Evolutionary conservation across 2,888 invertebrate species (phyloP), one percentile per base, ranked within the genome.

Genomic region (Liposcelis brunnea): DNA sequence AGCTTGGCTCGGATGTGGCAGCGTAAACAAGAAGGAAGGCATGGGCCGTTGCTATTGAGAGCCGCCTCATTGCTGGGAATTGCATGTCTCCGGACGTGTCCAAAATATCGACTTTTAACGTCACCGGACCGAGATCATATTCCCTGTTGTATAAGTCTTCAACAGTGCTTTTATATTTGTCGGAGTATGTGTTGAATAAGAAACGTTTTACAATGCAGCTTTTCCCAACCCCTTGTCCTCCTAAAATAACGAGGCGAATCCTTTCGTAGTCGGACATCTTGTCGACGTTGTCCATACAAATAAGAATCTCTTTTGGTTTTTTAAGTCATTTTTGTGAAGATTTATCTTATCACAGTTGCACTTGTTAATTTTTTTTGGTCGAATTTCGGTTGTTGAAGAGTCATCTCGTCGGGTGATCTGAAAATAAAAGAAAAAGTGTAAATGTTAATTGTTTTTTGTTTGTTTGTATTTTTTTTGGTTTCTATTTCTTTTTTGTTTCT

Each of bases 21-120:
- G 82, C 77, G 62, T 87, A 90, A 15, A 90, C 87, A 48, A 90
- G 68, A 46, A 90, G 72, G 60, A 90, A 89, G 45, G 87, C 89
- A 61, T 86, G 82, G 32, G 87, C 87, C 2, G 82, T 86, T 33
- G 85, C 80, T 55, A 90, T 85, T 56, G 83, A 83, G 50, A 90
- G 68, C 45, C 85, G 70, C 50, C 87, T 69, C 89, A 90, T 90
- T 47, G 87, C 89, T 7, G 90, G 89, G 63, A 89, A 90, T 60
- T 84, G 83, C 63, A 84, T 75, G 60, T 86, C 85, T 16, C 87
- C 86, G 52, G 79, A 79, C 21, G 85, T 85, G 63, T 85, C 84
- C 58, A 85, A 61, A 52, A 85, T 79, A 59, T 84, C 83, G 54
- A 82, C 74, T 67, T 83, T 82, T 36, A 86, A 67, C 10, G 78